phyloP scores from a whole-genome alignment of 2,113 vertebrate genomes.

The Heloderma charlesbogerti region DNA sequence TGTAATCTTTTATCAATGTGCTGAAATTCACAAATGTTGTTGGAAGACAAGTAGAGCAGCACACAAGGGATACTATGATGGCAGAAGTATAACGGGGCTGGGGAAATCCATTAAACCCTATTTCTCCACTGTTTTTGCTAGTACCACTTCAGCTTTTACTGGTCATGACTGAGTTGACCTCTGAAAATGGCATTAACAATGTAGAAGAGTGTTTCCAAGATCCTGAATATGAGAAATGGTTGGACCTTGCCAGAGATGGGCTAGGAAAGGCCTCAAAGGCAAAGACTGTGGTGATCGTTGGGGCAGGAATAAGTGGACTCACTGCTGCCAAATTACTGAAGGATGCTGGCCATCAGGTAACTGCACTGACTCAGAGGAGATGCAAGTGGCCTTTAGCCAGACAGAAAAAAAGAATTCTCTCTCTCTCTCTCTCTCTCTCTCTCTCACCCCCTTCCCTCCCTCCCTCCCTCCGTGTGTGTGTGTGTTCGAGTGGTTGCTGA shows the following conservation, averaged over 20 bases:
- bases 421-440: background rate
- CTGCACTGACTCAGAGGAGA: background rate
- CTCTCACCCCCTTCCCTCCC: too few species aligned
- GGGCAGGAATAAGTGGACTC: constrained; percentile 60
- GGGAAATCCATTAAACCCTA: background rate
- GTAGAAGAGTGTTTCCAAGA: constrained; percentile 52
- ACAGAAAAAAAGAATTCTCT: background rate
- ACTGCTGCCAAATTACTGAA: constrained; percentile 57
- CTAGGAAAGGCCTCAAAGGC: background rate
- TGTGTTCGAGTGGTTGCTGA: background rate
- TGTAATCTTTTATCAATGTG: background rate
- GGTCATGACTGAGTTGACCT: background rate
- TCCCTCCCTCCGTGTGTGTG: background rate
- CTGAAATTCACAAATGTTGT: background rate
- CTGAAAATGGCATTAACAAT: background rate
- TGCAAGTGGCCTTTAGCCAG: background rate
- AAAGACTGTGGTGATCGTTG: constrained; percentile 60
- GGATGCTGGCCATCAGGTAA: constrained; percentile 65
- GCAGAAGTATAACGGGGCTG: background rate
- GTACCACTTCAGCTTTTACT: background rate
- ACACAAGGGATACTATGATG: background rate
- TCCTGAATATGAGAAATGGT: constrained; percentile 57
- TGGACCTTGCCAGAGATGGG: constrained; percentile 38
- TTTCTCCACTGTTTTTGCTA: background rate
- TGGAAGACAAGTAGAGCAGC: background rate